Conservation (phyloP, 2,888 invertebrate genomes). For the Drosophila cognata region DNA sequence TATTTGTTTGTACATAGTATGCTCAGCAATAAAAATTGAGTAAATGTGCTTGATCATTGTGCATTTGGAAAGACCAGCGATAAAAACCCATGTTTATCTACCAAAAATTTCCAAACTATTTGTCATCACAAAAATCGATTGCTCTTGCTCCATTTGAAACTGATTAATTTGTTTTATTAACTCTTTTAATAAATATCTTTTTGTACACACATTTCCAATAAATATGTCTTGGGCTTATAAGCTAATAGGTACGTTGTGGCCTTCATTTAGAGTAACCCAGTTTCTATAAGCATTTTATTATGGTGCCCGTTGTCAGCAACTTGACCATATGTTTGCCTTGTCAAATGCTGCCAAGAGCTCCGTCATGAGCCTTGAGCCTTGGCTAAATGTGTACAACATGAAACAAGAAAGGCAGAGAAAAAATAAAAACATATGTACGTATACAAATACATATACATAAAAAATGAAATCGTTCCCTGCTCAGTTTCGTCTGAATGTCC, state of each 20-base stretch:
- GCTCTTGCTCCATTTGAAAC: neutral
- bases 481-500: conserved; percentile 27
- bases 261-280: conserved; percentile 41
- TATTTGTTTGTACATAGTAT: conserved; percentile 47
- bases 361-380: conserved; percentile 38
- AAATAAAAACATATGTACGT: conserved; percentile 10
- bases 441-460: neutral
- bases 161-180: neutral
- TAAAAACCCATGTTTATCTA: conserved; percentile 1
- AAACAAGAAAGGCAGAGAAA: conserved; percentile 5
- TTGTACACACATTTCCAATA: neutral
- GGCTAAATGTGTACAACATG: conserved; percentile 47
- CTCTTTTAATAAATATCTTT: neutral
- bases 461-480: conserved; percentile 16
- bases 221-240: neutral
- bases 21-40: conserved; percentile 20
- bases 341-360: conserved; percentile 58
- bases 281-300: conserved; percentile 34
- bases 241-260: conserved; percentile 5
- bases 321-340: conserved; percentile 65
- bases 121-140: conserved; percentile 3
- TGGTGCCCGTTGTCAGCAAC: conserved; percentile 19
- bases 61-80: conserved; percentile 3
- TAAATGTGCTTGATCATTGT: neutral
- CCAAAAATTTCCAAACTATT: neutral